phyloP scores from a whole-genome alignment of 2,888 invertebrate genomes.

The Clunio marinus region DNA sequence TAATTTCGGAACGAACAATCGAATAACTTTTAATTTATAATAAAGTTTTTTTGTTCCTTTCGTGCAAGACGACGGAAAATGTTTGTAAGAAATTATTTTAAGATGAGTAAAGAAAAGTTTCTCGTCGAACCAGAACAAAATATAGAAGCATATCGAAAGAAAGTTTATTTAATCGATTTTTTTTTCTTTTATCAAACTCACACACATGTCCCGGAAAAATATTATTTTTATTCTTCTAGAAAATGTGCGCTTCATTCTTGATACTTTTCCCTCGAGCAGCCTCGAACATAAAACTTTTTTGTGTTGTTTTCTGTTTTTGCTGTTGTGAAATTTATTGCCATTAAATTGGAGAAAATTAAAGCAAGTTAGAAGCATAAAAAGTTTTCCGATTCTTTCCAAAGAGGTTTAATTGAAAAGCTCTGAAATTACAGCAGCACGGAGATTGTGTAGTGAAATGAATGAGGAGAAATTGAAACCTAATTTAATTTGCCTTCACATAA shows the following conservation, averaged over 20 bases:
- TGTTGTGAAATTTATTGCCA: slow-evolving; percentile 15
- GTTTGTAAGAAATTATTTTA: not conserved
- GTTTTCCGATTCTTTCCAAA: not conserved
- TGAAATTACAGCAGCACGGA: not conserved
- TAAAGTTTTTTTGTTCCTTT: not conserved
- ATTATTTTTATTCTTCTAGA: not conserved
- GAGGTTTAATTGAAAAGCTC: slow-evolving; percentile 14
- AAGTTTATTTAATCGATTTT: slow-evolving; percentile 18
- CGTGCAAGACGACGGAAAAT: not conserved
- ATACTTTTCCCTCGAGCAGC: not conserved
- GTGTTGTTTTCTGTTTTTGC: slow-evolving; percentile 15
- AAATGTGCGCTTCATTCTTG: not conserved
- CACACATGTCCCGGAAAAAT: not conserved
- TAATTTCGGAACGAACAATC: slow-evolving; percentile 22
- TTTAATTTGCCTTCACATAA: slow-evolving; percentile 3
- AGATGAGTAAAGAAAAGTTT: not conserved
- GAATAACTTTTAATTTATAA: slow-evolving; percentile 8
- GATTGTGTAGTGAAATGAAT: no score
- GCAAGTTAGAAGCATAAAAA: not conserved
- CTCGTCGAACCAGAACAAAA: not conserved
- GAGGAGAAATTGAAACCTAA: slow-evolving; percentile 34
- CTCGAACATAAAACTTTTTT: not conserved
- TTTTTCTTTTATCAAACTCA: slow-evolving; percentile 6
- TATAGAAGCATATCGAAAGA: not conserved
- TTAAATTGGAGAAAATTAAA: slow-evolving; percentile 25